Conservation (phyloP, 2,113 vertebrate genomes). For the Perognathus longimembris region DNA sequence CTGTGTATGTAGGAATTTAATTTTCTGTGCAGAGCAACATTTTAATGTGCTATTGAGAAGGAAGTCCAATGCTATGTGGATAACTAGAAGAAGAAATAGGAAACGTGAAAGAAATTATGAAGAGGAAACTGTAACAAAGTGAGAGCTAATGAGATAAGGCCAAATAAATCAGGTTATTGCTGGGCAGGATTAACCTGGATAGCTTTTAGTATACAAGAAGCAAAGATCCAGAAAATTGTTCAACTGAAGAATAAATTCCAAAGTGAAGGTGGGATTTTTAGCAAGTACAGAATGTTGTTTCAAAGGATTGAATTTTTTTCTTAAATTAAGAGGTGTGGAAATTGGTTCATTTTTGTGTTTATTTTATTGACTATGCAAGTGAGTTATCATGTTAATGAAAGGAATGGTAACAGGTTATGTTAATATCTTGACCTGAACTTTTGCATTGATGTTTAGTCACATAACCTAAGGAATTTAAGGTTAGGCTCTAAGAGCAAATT, state of each 20-base stretch:
- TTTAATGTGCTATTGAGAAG: background rate
- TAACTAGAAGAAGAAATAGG: background rate
- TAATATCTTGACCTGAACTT: background rate
- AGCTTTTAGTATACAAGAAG: background rate
- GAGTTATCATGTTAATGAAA: background rate
- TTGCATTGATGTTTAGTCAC: background rate
- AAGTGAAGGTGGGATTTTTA: background rate
- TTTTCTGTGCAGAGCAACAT: background rate
- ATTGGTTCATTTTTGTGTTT: background rate
- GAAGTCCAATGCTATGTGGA: background rate
- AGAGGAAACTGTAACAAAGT: background rate
- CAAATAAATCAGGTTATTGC: background rate
- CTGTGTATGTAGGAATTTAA: background rate
- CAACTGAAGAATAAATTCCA: background rate
- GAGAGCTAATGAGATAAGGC: background rate
- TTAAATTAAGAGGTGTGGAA: background rate
- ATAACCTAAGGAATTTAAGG: background rate
- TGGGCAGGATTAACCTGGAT: background rate
- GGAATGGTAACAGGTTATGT: background rate
- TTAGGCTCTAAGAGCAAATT: background rate
- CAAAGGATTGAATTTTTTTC: background rate
- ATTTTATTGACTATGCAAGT: background rate
- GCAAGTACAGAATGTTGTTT: background rate
- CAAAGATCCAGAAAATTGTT: background rate
- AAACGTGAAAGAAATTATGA: background rate